Evolutionary conservation across 2,888 invertebrate species (phyloP).

Genomic region (Aquatica leii): DNA sequence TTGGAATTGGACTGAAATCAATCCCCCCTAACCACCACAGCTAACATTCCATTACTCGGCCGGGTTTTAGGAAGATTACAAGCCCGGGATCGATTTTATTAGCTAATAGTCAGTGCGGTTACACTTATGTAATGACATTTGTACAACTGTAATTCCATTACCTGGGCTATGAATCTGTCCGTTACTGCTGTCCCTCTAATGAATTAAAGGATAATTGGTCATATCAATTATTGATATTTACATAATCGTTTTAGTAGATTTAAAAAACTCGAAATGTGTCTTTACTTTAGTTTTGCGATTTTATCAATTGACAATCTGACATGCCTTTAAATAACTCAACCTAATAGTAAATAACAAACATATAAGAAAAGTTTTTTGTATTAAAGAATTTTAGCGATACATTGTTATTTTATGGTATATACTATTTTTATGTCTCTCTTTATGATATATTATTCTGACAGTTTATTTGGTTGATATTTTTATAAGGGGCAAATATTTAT

Average conservation of each 20-base stretch:
- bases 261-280: conserved; percentile 1
- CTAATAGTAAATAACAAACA: too few relatives aligned
- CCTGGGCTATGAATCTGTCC: conserved; percentile 59
- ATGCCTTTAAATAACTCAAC: too few relatives aligned
- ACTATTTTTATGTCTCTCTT: too few relatives aligned
- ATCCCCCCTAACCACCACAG: conserved; percentile 47
- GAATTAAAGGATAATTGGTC: conserved; percentile 47
- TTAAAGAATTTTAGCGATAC: too few relatives aligned
- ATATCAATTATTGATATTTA: conserved; percentile 34
- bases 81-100: conserved; percentile 58
- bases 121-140: conserved; percentile 61
- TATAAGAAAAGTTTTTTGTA: too few relatives aligned
- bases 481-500: too few relatives aligned
- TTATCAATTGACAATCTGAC: too few relatives aligned
- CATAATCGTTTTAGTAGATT: not conserved
- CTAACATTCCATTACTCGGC: conserved; percentile 48
- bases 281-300: too few relatives aligned
- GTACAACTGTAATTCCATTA: conserved; percentile 60
- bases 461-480: too few relatives aligned
- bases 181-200: conserved; percentile 55
- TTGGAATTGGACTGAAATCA: conserved; percentile 44
- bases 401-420: too few relatives aligned
- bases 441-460: too few relatives aligned
- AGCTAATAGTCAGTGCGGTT: conserved; percentile 60
- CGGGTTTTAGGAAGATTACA: conserved; percentile 57